A percentile compares a stretch with the other conserved stretches of the same genome.
phyloP scores from a whole-genome alignment of 1,140 invertebrate genomes.

The Cyclargus thomasi region DNA sequence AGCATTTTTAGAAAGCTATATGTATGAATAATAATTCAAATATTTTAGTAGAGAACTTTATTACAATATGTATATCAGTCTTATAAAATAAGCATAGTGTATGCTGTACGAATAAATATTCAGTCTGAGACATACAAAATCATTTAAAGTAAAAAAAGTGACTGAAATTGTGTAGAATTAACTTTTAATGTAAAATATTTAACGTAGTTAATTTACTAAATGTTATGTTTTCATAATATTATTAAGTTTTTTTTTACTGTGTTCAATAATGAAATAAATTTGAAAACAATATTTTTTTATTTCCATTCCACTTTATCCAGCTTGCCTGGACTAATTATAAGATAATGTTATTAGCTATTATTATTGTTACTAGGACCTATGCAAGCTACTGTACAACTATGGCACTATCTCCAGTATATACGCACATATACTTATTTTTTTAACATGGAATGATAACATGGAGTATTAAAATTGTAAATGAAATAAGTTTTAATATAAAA shows the following conservation, averaged over 20 bases:
- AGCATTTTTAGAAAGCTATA: no score
- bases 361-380: slow-evolving; percentile 28
- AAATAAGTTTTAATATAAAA: slow-evolving; percentile 24
- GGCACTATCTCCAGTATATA: slow-evolving; percentile 43
- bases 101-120: not conserved
- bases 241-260: not conserved
- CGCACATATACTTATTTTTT: slow-evolving; percentile 29
- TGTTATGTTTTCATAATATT: not conserved
- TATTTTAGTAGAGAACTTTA: not conserved
- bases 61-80: not conserved
- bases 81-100: not conserved
- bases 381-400: slow-evolving; percentile 48
- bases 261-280: no score
- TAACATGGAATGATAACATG: slow-evolving; percentile 39
- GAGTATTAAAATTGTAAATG: slow-evolving; percentile 30
- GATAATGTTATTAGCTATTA: not conserved
- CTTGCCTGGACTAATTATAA: not conserved
- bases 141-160: no score
- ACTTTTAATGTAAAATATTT: no score
- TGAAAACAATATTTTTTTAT: no score
- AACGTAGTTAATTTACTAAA: no score
- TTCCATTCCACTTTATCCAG: no score
- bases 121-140: not conserved
- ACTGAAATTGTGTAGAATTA: no score
- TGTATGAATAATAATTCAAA: not conserved